Conservation (phyloP, 2,888 invertebrate species). For the Phaonia tiefii region DNA sequence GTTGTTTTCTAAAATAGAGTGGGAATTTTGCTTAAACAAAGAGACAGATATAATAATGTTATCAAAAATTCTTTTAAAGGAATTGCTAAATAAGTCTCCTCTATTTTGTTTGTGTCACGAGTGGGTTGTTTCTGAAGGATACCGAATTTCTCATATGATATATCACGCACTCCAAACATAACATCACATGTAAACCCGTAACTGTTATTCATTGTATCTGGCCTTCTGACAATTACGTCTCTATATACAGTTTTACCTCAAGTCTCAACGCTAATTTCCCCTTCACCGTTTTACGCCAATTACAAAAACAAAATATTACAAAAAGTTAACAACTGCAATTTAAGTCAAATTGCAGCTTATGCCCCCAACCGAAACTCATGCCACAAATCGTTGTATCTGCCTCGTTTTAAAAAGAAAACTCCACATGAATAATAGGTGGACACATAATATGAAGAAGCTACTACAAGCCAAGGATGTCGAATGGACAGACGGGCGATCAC, state of each 20-base stretch:
- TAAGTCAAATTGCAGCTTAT: conserved; percentile 55
- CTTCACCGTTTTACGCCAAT: conserved; percentile 32
- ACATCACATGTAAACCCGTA: no score
- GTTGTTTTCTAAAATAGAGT: no score
- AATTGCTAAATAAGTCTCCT: no score
- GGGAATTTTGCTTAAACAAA: no score
- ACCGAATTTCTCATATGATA: no score
- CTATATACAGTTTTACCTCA: conserved; percentile 28
- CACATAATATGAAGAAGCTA: conserved; percentile 63
- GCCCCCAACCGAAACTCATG: conserved; percentile 35
- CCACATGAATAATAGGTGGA: conserved; percentile 66
- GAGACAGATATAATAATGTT: no score
- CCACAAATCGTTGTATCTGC: conserved; percentile 35
- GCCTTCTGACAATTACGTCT: conserved; percentile 46
- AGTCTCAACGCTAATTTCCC: conserved; percentile 29
- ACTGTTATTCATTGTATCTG: no score
- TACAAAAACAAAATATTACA: conserved; percentile 61
- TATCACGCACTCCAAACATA: no score
- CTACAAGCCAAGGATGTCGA: conserved; percentile 18
- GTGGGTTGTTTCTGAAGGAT: no score
- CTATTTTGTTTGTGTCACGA: no score
- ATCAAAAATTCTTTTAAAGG: no score
- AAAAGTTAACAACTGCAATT: conserved; percentile 58
- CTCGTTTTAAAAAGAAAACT: conserved; percentile 37
- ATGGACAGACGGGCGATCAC: conserved; percentile 16